A percentile compares a stretch with the other conserved stretches of the same genome.
These are phyloP conservation scores for Thera britannica DNA, from an alignment of 2,888 invertebrate genomes.

Conservation along the genomic window DNA sequence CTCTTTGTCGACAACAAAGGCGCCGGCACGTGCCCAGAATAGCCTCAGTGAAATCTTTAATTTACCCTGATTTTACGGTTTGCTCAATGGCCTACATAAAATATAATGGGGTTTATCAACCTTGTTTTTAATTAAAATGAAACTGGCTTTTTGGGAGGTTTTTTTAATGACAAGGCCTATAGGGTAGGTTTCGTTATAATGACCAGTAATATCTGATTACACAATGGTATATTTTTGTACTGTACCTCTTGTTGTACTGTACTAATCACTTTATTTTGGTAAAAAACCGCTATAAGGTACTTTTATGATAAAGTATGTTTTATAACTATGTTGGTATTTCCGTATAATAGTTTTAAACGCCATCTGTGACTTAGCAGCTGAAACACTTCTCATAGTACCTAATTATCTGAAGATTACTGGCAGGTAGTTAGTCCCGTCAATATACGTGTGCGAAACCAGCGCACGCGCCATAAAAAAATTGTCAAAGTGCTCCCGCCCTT, in stretches of 20 bases:
- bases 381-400: too few relatives aligned
- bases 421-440: too few relatives aligned
- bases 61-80: slow-evolving; percentile 41
- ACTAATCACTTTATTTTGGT: neutral
- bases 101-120: slow-evolving; percentile 35
- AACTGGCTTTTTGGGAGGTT: slow-evolving; percentile 18
- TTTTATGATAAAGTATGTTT: too few relatives aligned
- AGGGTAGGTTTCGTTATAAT: slow-evolving; percentile 16
- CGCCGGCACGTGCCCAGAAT: slow-evolving; percentile 43
- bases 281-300: neutral
- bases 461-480: too few relatives aligned
- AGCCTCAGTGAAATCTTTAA: slow-evolving; percentile 41
- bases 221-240: neutral
- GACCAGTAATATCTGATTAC: slow-evolving; percentile 9
- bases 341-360: too few relatives aligned
- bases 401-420: too few relatives aligned
- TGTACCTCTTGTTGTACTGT: too few relatives aligned
- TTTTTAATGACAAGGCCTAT: slow-evolving; percentile 22
- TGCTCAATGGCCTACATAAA: slow-evolving; percentile 39
- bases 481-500: too few relatives aligned
- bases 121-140: slow-evolving; percentile 32
- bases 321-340: too few relatives aligned
- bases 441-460: too few relatives aligned
- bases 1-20: slow-evolving; percentile 47
- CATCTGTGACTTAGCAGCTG: too few relatives aligned